Evolutionary conservation across 2,113 vertebrate genomes (phyloP), one percentile per base, ranked within the genome.

Genomic region (Tyto alba): DNA sequence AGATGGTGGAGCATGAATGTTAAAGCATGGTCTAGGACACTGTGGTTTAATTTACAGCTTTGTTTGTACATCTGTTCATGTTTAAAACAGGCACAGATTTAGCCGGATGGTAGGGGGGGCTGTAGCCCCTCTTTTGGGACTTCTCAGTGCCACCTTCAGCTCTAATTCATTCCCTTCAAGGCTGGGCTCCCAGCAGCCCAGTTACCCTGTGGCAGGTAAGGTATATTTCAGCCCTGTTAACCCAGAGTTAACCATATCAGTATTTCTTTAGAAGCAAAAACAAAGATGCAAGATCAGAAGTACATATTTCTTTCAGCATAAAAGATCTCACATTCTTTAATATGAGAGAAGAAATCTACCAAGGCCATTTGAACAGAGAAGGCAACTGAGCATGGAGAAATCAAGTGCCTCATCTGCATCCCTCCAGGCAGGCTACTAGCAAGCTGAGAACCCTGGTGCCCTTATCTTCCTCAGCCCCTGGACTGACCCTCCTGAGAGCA

Each of bases 71-170:
- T 41, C 79, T 74, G 26, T 9, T 56, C 16, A 25, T 26, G 69
- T 15, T 69, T 25, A 60, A 85, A 80, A 4, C 40, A 64, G 90
- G 48, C 80, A 72, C 17, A 27, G 76, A 89, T 75, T 38, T 79
- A 94, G 84, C 68, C 88, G 81, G 81, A 68, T 89, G 94, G 43
- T 89, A 91, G 94, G 66, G 94, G 93, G 87, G 91, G 93, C 93
- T 96, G 73, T 89, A 96, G 78, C 74, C 77, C 77, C 81, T 95
- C 84, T 96, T 95, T 95, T 76, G 71, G 57, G 85, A 66, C 34
- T 85, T 68, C 43, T 48, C n/a, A n/a, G 52, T 6, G 48, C 18
- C 72, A 40, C n/a, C 8, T 60, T 41, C 53, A 45, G 27, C 53
- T 79, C 68, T 27, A 30, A 13, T 21, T 75, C 74, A n/a, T n/a